Percentiles rank a stretch among this genome's conserved stretches.
phyloP scores from a whole-genome alignment of 2,797 vertebrate genomes.

The Dipus sagitta region DNA sequence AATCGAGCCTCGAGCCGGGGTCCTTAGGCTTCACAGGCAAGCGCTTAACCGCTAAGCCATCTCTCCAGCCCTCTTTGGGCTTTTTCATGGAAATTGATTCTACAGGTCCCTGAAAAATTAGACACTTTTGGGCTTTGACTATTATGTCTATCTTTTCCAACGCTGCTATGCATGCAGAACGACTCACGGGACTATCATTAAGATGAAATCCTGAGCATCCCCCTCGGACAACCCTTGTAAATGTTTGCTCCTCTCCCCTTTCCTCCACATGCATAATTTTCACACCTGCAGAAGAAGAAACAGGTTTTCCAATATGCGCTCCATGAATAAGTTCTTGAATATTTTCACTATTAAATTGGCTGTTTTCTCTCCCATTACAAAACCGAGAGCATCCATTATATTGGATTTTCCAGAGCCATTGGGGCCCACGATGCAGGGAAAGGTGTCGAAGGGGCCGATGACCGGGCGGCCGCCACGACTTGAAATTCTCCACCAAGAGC shows the following conservation, averaged over 20 bases:
- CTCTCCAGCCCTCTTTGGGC: no score
- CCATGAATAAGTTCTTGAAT: constrained; percentile 94
- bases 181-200: constrained; percentile 87
- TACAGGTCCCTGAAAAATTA: constrained; percentile 97
- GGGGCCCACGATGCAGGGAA: constrained; percentile 95
- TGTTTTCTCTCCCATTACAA: constrained; percentile 93
- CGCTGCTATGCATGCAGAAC: constrained; percentile 89
- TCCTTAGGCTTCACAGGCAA: no score
- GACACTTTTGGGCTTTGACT: constrained; percentile 94
- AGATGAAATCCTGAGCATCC: constrained; percentile 91
- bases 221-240: constrained; percentile 91
- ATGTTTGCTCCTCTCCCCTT: constrained; percentile 89
- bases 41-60: no score
- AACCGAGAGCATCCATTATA: constrained; percentile 97
- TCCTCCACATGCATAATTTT: constrained; percentile 90
- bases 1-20: no score
- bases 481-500: constrained; percentile 95
- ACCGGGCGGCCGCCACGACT: constrained; percentile 93
- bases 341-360: constrained; percentile 92
- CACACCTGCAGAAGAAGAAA: constrained; percentile 90
- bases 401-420: constrained; percentile 98
- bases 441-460: constrained; percentile 94
- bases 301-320: constrained; percentile 92
- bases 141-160: constrained; percentile 93
- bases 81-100: constrained; percentile 96